Percentiles rank a stretch among this genome's conserved stretches.
These are phyloP conservation scores for Poicephalus meyeri DNA, from an alignment of 2,113 vertebrate genomes.

Conservation along the genomic window DNA sequence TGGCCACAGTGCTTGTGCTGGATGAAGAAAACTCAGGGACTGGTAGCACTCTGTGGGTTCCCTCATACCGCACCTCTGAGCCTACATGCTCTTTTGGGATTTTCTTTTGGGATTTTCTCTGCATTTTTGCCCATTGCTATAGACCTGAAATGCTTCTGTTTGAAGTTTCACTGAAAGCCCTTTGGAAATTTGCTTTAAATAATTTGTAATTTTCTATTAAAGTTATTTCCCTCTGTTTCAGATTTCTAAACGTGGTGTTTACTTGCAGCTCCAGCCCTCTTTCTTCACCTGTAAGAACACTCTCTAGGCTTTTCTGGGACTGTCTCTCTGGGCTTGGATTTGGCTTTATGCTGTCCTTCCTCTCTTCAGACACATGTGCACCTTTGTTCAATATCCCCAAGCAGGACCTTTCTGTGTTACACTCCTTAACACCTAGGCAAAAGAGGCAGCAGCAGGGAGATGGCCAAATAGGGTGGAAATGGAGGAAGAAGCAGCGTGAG, in stretches of 20 bases:
- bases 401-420: fast-evolving
- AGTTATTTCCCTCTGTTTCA: not conserved
- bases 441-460: not conserved
- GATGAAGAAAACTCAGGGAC: not conserved
- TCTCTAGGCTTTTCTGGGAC: not conserved
- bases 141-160: not conserved
- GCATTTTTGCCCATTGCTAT: not conserved
- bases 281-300: not conserved
- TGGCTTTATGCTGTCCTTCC: not conserved
- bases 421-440: not conserved
- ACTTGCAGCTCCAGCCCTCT: not conserved
- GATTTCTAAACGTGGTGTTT: not conserved
- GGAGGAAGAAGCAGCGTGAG: not conserved
- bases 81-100: not conserved
- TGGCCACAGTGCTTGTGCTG: not conserved
- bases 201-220: not conserved
- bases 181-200: not conserved
- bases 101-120: not conserved
- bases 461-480: not conserved
- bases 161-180: not conserved
- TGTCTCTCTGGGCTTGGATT: fast-evolving
- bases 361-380: not conserved
- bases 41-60: not conserved
- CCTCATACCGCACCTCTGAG: not conserved
- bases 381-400: not conserved